Percentiles rank a stretch among this genome's conserved stretches.
These are phyloP conservation scores for Andrena bucephala DNA, from an alignment of 2,888 invertebrate genomes.

Conservation along the genomic window DNA sequence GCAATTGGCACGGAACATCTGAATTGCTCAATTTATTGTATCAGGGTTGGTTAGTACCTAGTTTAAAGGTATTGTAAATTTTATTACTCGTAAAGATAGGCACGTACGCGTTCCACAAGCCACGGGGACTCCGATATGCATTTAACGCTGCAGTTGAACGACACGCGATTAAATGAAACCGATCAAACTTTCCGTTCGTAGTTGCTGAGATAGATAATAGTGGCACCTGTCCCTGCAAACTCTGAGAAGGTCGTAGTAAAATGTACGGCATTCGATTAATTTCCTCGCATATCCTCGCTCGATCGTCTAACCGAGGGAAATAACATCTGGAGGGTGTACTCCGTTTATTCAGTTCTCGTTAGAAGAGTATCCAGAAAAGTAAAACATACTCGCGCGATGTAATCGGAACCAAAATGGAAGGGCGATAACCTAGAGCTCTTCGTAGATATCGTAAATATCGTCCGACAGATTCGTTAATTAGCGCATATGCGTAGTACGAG, in stretches of 20 bases:
- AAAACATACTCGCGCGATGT: conserved; percentile 2
- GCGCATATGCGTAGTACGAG: conserved; percentile 56
- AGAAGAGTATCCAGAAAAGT: neutral
- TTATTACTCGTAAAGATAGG: conserved; percentile 52
- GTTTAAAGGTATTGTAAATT: conserved; percentile 53
- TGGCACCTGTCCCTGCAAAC: conserved; percentile 4
- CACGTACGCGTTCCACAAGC: conserved; percentile 49
- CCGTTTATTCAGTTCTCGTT: conserved; percentile 1
- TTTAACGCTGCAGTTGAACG: conserved; percentile 9
- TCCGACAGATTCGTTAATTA: conserved; percentile 73
- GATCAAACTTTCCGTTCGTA: conserved; percentile 37
- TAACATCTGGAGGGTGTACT: conserved; percentile 6
- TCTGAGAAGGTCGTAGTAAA: conserved; percentile 11
- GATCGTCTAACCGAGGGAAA: neutral
- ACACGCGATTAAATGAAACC: conserved; percentile 28
- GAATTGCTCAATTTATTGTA: conserved; percentile 66
- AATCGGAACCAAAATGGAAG: conserved; percentile 53
- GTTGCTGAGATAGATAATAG: conserved; percentile 11
- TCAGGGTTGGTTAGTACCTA: conserved; percentile 51
- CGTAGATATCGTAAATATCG: conserved; percentile 47
- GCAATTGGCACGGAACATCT: conserved; percentile 62
- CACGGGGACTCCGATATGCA: conserved; percentile 33
- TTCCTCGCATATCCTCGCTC: neutral
- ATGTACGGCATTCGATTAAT: conserved; percentile 13
- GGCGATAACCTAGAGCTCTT: conserved; percentile 50